Base-by-base conservation (phyloP, 2,113 vertebrate species). In the Mystacornis crossleyi region DNA sequence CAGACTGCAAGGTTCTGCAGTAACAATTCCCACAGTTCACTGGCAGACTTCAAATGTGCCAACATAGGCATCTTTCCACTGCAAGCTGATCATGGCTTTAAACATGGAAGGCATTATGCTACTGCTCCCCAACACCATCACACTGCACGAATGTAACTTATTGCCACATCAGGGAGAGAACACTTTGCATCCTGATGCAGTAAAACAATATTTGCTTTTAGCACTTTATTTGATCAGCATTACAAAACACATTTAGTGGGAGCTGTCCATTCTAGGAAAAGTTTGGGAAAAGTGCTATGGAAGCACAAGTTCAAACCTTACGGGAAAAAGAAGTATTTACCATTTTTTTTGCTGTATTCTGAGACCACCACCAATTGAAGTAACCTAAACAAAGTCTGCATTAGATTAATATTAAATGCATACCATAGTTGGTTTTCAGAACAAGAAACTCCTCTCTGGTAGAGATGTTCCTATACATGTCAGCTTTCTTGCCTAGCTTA, bases 91-190 rank as follows among this genome's bases (percentile, higher is more conserved):
- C 12, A 29, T 25, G 79, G 69, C 54, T 12, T 48, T 55, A 48
- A n/a, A 43, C 7, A 10, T 5, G 8, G 14, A 80, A 80, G 43
- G 18, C 18, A 8, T 65, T 72, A 47, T 6, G 4, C 65, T 33
- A 14, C 64, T 78, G 31, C 16, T 65, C 33, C 40, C 43, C 24
- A 54, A 1, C 4, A 58, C 4, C 28, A 61, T 18, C 47, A 61
- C 17, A 57, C 25, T 16, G 42, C 45, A 51, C 28, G 6, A 57
- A 55, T 2, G 2, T 4, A 89, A 71, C 38, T 64, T 51, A 71
- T 3, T 9, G 23, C 19, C 69, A 75, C 40, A 53, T 0, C 40
- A 33, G 1, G 2, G 6, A 75, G 13, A 70, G 13, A 74, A 58
- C 3, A 14, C 21, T 78, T 70, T 58, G 48, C 20, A 69, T 80